phyloP scores from a whole-genome alignment of 2,113 vertebrate genomes.

The Ctenomys sociabilis region DNA sequence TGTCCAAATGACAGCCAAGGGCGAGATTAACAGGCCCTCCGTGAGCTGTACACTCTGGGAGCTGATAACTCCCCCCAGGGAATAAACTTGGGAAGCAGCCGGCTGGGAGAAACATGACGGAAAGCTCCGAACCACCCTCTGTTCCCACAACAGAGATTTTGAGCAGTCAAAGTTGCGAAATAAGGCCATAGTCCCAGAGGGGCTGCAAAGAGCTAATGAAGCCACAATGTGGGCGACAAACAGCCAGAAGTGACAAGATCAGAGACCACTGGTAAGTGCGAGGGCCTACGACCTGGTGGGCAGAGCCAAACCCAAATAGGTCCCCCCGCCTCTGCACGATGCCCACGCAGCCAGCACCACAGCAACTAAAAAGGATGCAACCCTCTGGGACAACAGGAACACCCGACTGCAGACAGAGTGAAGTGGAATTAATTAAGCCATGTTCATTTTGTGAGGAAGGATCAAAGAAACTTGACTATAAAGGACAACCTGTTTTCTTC shows the following conservation, averaged over 20 bases:
- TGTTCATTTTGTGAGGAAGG: too few species aligned
- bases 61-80: not conserved
- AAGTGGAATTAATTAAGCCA: not conserved
- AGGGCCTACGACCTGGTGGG: not conserved
- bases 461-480: fast-evolving
- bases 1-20: not conserved
- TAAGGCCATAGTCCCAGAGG: not conserved
- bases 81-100: not conserved
- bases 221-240: not conserved
- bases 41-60: not conserved
- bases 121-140: not conserved
- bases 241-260: not conserved
- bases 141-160: not conserved
- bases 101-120: not conserved
- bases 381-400: not conserved
- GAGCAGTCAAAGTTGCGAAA: not conserved
- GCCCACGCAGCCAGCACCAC: fast-evolving
- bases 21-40: fast-evolving
- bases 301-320: not conserved
- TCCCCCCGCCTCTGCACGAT: fast-evolving
- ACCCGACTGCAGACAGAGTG: fast-evolving
- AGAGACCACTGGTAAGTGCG: fast-evolving
- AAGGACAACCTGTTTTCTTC: not conserved
- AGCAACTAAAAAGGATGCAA: fast-evolving
- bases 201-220: not conserved